phyloP scores from a whole-genome alignment of 53 echinoderm and acorn worm species.

The Henricia sp. region DNA sequence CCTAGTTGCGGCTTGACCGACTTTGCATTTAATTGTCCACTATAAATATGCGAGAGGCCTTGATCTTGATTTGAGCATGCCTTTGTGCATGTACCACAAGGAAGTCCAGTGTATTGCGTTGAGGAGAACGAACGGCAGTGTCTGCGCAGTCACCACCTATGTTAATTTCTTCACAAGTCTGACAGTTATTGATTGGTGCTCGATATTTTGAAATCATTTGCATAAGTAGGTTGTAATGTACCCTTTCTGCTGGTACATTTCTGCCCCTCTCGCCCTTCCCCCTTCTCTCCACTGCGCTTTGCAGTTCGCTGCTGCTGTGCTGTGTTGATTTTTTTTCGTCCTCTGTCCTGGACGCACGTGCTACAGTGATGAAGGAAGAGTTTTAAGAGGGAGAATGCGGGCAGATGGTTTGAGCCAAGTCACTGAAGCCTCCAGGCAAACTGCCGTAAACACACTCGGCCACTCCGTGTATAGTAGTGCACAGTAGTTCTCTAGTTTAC shows the following conservation, averaged over 20 bases:
- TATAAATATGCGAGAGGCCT: constrained; percentile 62
- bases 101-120: background rate
- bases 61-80: constrained; percentile 58
- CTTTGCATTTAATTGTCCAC: constrained; percentile 54
- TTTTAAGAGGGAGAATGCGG: constrained; percentile 28
- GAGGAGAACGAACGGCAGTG: background rate
- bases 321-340: constrained; percentile 38
- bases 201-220: constrained; percentile 45
- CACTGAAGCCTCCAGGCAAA: constrained; percentile 34
- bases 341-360: constrained; percentile 27
- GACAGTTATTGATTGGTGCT: constrained; percentile 57
- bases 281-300: background rate
- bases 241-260: constrained; percentile 35
- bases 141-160: background rate
- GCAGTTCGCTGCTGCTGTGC: background rate
- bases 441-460: constrained; percentile 55
- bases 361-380: constrained; percentile 47
- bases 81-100: constrained; percentile 16
- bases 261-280: background rate
- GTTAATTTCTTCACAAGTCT: constrained; percentile 41
- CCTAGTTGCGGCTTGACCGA: constrained; percentile 55
- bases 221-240: constrained; percentile 61
- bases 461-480: constrained; percentile 19
- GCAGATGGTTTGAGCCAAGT: constrained; percentile 54
- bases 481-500: too few species aligned